Percentiles rank a stretch among this genome's conserved stretches.
Evolutionary conservation across 1,140 invertebrate species (phyloP).

Genomic region (Trachelipus rathkii): DNA sequence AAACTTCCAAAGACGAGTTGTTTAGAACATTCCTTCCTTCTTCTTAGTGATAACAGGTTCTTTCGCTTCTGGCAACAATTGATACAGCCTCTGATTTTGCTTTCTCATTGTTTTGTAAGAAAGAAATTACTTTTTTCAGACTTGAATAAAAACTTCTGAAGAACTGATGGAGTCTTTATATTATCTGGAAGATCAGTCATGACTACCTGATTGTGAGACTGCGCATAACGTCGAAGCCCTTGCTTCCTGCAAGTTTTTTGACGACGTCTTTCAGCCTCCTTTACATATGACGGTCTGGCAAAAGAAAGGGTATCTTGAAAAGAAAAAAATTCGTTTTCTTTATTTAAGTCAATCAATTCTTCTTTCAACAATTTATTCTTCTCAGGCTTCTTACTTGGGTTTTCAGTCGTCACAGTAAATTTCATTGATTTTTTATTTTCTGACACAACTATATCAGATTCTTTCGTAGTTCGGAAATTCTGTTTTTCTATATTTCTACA

Average conservation of each 20-base stretch:
- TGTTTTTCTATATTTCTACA: too few species aligned
- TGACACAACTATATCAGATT: not conserved
- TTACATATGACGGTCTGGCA: not conserved
- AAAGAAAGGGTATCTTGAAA: not conserved
- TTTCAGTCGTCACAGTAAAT: not conserved
- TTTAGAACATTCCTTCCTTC: not conserved
- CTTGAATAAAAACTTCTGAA: conserved; percentile 2
- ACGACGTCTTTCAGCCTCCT: not conserved
- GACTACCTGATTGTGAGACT: not conserved
- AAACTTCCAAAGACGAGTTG: not conserved
- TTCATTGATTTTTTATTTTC: not conserved
- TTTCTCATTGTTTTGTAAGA: not conserved
- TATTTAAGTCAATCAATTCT: not conserved
- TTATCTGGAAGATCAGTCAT: not conserved
- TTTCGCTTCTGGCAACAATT: not conserved
- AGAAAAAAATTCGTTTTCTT: not conserved
- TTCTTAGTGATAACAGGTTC: not conserved
- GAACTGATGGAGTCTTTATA: not conserved
- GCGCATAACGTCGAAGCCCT: not conserved
- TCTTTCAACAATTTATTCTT: not conserved
- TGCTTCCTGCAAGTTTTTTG: not conserved
- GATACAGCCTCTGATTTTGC: not conserved
- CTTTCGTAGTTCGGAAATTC: not conserved
- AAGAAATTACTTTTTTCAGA: not conserved
- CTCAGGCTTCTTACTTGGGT: not conserved